These are phyloP conservation scores for Eubasilissa splendida DNA, from an alignment of 2,888 invertebrate species.

Conservation along the genomic window DNA sequence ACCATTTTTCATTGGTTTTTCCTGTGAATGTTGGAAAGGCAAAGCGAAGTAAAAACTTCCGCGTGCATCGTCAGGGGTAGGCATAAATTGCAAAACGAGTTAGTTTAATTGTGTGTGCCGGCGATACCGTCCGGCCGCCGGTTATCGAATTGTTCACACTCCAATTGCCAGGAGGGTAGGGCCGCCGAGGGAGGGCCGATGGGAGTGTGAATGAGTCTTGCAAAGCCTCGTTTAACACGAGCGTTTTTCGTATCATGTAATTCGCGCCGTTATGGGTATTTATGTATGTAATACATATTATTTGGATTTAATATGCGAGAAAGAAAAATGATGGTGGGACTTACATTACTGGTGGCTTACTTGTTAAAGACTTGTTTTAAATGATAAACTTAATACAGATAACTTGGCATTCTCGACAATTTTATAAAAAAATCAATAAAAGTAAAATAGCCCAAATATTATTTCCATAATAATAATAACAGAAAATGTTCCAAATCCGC, in stretches of 20 bases:
- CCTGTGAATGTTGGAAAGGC: too few relatives aligned
- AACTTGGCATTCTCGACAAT: too few relatives aligned
- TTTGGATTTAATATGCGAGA: background rate
- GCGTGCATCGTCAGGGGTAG: slow-evolving; percentile 4
- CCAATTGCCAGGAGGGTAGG: slow-evolving; percentile 28
- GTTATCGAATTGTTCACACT: slow-evolving; percentile 48
- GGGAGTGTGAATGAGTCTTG: slow-evolving; percentile 25
- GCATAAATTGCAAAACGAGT: slow-evolving; percentile 25
- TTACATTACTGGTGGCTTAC: too few relatives aligned
- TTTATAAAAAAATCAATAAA: too few relatives aligned
- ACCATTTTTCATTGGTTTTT: too few relatives aligned
- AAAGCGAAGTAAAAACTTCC: slow-evolving; percentile 11
- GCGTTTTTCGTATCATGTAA: slow-evolving; percentile 16
- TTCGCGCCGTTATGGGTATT: background rate
- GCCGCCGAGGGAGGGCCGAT: background rate
- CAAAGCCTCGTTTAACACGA: slow-evolving; percentile 9
- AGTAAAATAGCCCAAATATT: too few relatives aligned
- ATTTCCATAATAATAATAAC: too few relatives aligned
- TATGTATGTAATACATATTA: background rate
- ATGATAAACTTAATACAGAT: too few relatives aligned
- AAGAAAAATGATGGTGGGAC: background rate
- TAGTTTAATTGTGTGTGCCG: slow-evolving; percentile 43
- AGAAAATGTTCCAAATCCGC: too few relatives aligned
- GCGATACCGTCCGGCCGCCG: slow-evolving; percentile 41
- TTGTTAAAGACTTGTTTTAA: too few relatives aligned